Percentiles rank a stretch among this genome's conserved stretches.
Evolutionary conservation across 2,113 vertebrate species (phyloP).

Genomic region (Mormyrus iriodes): DNA sequence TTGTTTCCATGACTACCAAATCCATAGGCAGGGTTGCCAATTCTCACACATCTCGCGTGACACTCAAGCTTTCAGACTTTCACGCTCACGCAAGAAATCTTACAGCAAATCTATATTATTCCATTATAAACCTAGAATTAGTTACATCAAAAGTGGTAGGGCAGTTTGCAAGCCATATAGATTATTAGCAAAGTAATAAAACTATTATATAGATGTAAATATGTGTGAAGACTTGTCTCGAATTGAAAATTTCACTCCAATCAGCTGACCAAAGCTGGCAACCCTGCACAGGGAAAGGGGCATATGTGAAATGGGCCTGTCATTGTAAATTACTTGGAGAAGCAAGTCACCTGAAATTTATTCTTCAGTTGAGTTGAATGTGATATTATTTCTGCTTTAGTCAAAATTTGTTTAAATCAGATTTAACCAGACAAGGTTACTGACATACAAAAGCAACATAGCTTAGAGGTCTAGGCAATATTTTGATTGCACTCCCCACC

Average conservation of each 20-base stretch:
- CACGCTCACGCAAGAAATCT: neutral
- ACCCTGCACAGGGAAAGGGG: neutral
- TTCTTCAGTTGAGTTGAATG: neutral
- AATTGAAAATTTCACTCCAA: neutral
- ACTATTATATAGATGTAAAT: neutral
- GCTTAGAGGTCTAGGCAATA: neutral
- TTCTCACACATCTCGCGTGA: neutral
- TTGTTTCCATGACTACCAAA: neutral
- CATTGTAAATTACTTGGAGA: neutral
- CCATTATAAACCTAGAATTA: neutral
- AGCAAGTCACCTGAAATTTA: neutral
- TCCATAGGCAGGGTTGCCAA: neutral
- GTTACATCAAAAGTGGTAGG: neutral
- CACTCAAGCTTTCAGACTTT: neutral
- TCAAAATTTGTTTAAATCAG: neutral
- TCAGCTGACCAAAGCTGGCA: neutral
- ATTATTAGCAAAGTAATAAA: neutral
- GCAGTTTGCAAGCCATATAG: neutral
- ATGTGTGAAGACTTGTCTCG: neutral
- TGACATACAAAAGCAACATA: neutral
- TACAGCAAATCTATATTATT: neutral
- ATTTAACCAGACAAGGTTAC: neutral
- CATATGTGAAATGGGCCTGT: neutral
- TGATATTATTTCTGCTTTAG: neutral
- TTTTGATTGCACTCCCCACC: neutral